These are phyloP conservation scores for Brachyalestes nurse DNA, from an alignment of 2,797 vertebrate species.

Conservation along the genomic window DNA sequence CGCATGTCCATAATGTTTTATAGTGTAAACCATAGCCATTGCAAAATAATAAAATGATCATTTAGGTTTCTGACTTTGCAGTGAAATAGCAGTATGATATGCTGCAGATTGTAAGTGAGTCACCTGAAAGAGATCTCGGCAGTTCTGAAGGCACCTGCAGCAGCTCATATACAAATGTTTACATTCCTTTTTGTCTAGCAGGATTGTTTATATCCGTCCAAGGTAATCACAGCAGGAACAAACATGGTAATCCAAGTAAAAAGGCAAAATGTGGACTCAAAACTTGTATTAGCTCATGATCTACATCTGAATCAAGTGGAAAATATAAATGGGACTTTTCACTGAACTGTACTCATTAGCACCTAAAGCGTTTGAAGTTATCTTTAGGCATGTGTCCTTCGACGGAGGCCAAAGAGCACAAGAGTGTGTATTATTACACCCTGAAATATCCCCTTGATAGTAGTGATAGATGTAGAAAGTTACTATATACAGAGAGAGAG, in stretches of 20 bases:
- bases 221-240: not conserved
- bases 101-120: not conserved
- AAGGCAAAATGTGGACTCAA: too few species aligned
- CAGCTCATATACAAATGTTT: not conserved
- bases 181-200: too few species aligned
- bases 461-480: not conserved
- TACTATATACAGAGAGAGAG: conserved; percentile 1
- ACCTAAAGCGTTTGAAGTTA: too few species aligned
- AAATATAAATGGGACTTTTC: too few species aligned
- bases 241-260: not conserved
- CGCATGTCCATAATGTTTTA: too few species aligned
- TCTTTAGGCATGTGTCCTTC: too few species aligned
- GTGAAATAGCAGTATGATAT: not conserved
- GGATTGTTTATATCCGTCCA: not conserved
- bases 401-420: too few species aligned
- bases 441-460: not conserved
- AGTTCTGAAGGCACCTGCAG: not conserved
- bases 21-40: too few species aligned
- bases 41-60: too few species aligned
- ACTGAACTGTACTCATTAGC: too few species aligned
- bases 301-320: too few species aligned
- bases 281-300: too few species aligned
- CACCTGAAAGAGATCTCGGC: not conserved
- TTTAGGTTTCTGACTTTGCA: not conserved
- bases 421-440: not conserved